These are phyloP conservation scores for Phocoena sinus DNA, from an alignment of 2,113 vertebrate genomes.

Conservation along the genomic window DNA sequence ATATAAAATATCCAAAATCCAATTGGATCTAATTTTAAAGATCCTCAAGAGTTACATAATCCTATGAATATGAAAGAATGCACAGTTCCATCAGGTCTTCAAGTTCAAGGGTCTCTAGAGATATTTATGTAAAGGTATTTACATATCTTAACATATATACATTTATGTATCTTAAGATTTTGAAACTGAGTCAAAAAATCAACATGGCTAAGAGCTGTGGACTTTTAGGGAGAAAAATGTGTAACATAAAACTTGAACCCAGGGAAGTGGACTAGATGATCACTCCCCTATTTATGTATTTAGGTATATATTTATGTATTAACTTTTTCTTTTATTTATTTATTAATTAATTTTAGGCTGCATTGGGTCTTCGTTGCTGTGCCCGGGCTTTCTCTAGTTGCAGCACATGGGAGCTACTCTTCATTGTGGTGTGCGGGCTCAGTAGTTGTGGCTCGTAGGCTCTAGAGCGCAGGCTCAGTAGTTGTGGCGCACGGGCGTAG, in stretches of 20 bases:
- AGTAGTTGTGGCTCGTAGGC: too few species aligned
- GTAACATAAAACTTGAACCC: neutral
- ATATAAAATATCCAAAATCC: neutral
- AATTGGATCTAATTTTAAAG: neutral
- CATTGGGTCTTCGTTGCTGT: too few species aligned
- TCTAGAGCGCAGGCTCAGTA: too few species aligned
- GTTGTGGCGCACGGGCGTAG: too few species aligned
- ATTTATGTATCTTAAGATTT: neutral
- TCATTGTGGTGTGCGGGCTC: too few species aligned
- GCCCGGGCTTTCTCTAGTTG: too few species aligned
- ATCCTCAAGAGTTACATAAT: neutral
- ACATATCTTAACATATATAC: neutral
- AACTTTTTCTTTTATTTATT: neutral
- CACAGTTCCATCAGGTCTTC: neutral
- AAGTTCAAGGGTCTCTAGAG: neutral
- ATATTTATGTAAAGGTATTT: neutral
- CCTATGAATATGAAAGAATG: neutral
- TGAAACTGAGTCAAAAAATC: neutral
- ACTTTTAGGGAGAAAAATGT: neutral
- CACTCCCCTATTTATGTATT: neutral
- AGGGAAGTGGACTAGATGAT: neutral
- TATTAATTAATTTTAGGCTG: too few species aligned
- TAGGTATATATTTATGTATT: neutral
- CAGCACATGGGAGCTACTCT: too few species aligned
- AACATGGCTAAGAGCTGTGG: neutral